phyloP scores from a whole-genome alignment of 37 sponge, comb jelly and placozoan species.

The Chondrilla cf. caribensis region DNA sequence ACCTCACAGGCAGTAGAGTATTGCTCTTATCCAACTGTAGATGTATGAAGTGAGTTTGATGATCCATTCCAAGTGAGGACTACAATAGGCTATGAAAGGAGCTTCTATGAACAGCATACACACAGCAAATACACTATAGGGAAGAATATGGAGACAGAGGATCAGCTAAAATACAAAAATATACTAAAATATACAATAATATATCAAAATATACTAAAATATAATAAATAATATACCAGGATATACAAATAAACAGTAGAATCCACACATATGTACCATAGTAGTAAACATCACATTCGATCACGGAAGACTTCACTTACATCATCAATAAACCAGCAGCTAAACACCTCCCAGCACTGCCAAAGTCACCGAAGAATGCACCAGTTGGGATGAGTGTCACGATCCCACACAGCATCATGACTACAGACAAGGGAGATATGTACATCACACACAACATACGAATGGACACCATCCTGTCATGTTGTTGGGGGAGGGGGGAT shows the following conservation, averaged over 20 bases:
- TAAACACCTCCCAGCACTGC: constrained; percentile 31
- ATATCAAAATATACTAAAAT: no score
- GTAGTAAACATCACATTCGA: no score
- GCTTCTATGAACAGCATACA: constrained; percentile 68
- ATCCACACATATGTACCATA: no score
- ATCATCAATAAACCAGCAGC: constrained; percentile 58
- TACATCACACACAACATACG: no score
- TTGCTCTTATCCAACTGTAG: constrained; percentile 53
- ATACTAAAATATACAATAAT: no score
- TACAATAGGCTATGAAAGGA: constrained; percentile 51
- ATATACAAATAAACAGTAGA: no score
- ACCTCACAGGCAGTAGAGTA: constrained; percentile 50
- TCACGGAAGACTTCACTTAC: no score
- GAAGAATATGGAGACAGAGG: background rate
- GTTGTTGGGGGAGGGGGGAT: no score
- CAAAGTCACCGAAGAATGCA: constrained; percentile 1
- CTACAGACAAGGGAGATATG: constrained; percentile 15
- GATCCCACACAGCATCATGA: constrained; percentile 66
- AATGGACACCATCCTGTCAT: no score
- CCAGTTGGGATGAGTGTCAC: constrained; percentile 50
- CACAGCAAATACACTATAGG: constrained; percentile 45
- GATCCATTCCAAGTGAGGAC: constrained; percentile 45
- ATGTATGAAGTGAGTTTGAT: constrained; percentile 41
- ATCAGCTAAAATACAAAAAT: background rate
- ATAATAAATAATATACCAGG: no score